Conservation (phyloP, 2,888 invertebrate species). For the Coelopa pilipes region DNA sequence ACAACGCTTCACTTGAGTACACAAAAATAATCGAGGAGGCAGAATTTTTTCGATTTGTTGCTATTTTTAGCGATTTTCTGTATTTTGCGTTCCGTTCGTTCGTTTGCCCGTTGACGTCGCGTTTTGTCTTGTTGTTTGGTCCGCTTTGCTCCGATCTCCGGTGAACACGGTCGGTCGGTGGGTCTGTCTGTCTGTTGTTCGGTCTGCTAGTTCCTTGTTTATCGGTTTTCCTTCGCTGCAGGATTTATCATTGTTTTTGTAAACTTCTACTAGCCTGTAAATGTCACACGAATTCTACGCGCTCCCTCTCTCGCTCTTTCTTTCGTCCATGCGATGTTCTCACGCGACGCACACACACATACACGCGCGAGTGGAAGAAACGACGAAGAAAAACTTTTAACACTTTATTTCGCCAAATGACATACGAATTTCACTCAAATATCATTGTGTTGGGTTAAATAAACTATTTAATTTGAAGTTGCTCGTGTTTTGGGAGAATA, state of each 20-base stretch:
- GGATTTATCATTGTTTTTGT: slow-evolving; percentile 34
- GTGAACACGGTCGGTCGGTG: too few relatives aligned
- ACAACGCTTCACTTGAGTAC: background rate
- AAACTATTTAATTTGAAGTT: background rate
- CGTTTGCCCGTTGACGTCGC: background rate
- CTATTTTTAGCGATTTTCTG: slow-evolving; percentile 56
- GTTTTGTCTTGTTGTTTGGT: slow-evolving; percentile 19
- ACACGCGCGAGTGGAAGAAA: background rate
- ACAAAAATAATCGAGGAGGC: background rate
- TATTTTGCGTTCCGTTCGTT: slow-evolving; percentile 33
- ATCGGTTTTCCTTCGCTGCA: slow-evolving; percentile 9
- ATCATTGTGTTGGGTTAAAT: background rate
- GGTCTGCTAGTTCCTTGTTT: background rate
- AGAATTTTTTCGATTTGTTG: slow-evolving; percentile 48
- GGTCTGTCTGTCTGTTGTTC: too few relatives aligned
- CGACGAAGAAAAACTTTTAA: background rate
- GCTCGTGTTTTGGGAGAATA: background rate
- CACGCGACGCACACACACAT: background rate
- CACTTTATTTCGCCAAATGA: background rate
- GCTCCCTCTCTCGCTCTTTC: background rate
- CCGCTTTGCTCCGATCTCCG: too few relatives aligned
- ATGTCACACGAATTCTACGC: slow-evolving; percentile 32
- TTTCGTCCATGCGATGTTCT: too few relatives aligned
- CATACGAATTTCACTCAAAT: background rate
- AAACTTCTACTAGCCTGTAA: background rate